phyloP scores from a whole-genome alignment of 23 tunicate species.

The Diplosoma virens region DNA sequence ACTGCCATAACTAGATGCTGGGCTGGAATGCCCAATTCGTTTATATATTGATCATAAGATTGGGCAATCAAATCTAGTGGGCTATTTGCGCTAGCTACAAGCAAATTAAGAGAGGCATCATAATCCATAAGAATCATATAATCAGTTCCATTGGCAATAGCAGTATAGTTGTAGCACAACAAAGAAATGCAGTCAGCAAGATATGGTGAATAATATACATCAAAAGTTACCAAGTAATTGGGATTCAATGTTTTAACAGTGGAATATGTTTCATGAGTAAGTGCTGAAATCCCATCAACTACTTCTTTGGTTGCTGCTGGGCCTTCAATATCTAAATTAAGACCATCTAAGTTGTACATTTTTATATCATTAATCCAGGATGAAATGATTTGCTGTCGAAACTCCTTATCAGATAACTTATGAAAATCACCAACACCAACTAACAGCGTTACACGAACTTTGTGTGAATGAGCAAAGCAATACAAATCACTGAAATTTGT shows the following conservation, averaged over 20 bases:
- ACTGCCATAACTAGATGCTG: constrained; percentile 63
- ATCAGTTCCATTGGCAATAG: constrained; percentile 45
- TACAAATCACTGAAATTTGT: constrained; percentile 34
- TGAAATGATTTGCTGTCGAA: constrained; percentile 41
- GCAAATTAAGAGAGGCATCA: constrained; percentile 64
- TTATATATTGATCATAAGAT: constrained; percentile 52
- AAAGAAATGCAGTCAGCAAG: constrained; percentile 38
- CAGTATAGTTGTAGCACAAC: constrained; percentile 61
- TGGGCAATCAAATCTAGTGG: constrained; percentile 38
- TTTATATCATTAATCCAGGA: constrained; percentile 41
- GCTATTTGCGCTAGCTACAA: constrained; percentile 68
- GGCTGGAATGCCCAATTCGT: constrained; percentile 35
- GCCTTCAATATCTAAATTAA: constrained; percentile 78
- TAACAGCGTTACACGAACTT: constrained; percentile 48
- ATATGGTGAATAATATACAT: constrained; percentile 54
- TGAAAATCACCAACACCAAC: constrained; percentile 32
- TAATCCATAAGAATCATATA: constrained; percentile 75
- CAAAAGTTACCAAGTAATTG: constrained; percentile 47
- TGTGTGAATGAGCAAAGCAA: constrained; percentile 62
- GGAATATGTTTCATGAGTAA: constrained; percentile 34
- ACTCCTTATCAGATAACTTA: constrained; percentile 7
- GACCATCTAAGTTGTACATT: constrained; percentile 47
- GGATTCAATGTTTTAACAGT: constrained; percentile 41
- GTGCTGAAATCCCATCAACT: constrained; percentile 20
- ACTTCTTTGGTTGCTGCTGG: constrained; percentile 38